A percentile compares a stretch with the other conserved stretches of the same genome.
Evolutionary conservation across 2,888 invertebrate genomes (phyloP).

Genomic region (Amphipyra berbera): DNA sequence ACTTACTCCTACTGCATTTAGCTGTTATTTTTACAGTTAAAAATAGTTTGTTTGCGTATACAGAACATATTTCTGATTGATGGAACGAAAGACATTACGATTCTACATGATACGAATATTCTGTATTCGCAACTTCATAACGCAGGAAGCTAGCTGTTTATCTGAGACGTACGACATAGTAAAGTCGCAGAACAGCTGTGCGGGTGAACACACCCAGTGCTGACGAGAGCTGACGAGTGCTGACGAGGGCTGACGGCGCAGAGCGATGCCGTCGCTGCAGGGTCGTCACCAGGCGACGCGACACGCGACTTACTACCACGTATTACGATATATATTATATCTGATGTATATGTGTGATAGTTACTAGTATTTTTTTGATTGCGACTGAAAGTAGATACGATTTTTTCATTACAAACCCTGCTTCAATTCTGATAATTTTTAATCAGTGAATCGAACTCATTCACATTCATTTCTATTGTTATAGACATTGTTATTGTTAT

Average conservation of each 20-base stretch:
- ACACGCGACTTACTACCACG: constrained; percentile 15
- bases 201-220: constrained; percentile 55
- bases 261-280: constrained; percentile 58
- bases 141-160: neutral
- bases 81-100: too few relatives aligned
- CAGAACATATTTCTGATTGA: too few relatives aligned
- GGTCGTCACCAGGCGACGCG: constrained; percentile 52
- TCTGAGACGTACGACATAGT: neutral
- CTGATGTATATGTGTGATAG: too few relatives aligned
- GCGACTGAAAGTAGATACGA: too few relatives aligned
- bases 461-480: neutral
- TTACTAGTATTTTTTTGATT: too few relatives aligned
- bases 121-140: neutral
- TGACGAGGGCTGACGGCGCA: constrained; percentile 66
- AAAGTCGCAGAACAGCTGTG: constrained; percentile 54
- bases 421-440: neutral
- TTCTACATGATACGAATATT: too few relatives aligned
- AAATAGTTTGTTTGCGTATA: too few relatives aligned
- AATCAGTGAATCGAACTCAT: constrained; percentile 14
- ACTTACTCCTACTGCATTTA: too few relatives aligned
- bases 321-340: neutral
- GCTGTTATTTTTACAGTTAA: too few relatives aligned
- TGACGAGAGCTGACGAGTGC: constrained; percentile 66
- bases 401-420: too few relatives aligned
- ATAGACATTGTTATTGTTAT: constrained; percentile 33